Percentiles rank a stretch among this genome's conserved stretches.
Conservation (phyloP, 2,888 invertebrate genomes). For the Cantharis rufa region DNA sequence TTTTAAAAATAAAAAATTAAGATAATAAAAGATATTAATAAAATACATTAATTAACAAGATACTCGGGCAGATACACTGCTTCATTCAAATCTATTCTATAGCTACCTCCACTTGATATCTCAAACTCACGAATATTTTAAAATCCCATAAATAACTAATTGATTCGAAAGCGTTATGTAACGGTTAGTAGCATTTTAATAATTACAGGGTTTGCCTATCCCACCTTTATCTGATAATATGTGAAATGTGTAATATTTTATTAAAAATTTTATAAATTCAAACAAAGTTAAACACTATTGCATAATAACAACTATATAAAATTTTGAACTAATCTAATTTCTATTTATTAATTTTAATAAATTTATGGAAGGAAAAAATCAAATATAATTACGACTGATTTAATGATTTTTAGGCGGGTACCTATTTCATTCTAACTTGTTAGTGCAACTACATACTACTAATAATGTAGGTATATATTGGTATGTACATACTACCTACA, state of each 20-base stretch:
- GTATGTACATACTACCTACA: no score
- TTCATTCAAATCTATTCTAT: neutral
- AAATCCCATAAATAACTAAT: constrained; percentile 31
- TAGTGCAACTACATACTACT: no score
- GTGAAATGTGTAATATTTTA: neutral
- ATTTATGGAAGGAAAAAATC: no score
- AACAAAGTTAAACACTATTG: neutral
- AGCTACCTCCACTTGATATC: neutral
- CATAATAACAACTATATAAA: neutral
- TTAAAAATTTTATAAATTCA: neutral
- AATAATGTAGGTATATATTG: no score
- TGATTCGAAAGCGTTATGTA: constrained; percentile 35
- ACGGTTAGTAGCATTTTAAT: constrained; percentile 25
- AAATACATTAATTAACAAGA: neutral
- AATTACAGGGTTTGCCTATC: constrained; percentile 29
- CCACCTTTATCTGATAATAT: neutral
- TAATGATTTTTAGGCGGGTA: no score
- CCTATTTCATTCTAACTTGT: no score
- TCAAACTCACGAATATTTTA: constrained; percentile 5
- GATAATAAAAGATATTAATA: no score
- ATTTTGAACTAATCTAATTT: no score
- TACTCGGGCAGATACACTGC: neutral
- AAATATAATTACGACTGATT: no score
- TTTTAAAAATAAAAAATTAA: no score
- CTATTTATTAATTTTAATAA: no score